A percentile compares a stretch with the other conserved stretches of the same genome.
These are phyloP conservation scores for Pelusios castaneus DNA, from an alignment of 2,113 vertebrate genomes.

Conservation along the genomic window DNA sequence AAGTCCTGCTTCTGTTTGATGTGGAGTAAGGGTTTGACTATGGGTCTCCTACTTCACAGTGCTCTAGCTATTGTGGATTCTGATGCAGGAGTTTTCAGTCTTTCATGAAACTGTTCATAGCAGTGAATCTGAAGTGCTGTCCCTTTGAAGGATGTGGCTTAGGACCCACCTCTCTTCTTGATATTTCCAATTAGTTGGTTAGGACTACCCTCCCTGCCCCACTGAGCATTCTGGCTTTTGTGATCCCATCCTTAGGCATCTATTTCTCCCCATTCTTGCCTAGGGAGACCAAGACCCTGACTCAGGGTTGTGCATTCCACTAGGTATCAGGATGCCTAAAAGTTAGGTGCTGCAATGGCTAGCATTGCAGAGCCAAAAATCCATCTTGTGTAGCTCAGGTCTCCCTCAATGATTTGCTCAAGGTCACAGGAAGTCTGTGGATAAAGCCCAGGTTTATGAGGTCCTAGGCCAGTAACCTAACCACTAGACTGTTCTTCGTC, in stretches of 20 bases:
- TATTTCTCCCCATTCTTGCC: not conserved
- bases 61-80: not conserved
- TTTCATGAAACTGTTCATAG: not conserved
- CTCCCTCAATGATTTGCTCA: not conserved
- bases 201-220: not conserved
- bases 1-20: not conserved
- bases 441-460: not conserved
- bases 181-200: not conserved
- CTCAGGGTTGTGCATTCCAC: not conserved
- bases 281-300: no score
- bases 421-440: not conserved
- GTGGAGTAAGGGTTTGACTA: not conserved
- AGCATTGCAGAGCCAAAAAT: not conserved
- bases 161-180: not conserved
- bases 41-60: not conserved
- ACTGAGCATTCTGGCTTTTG: not conserved
- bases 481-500: not conserved
- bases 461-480: not conserved
- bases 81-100: not conserved
- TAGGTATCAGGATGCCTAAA: not conserved
- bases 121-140: not conserved
- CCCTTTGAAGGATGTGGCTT: not conserved
- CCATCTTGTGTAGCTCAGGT: not conserved
- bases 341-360: not conserved
- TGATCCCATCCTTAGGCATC: not conserved